A percentile compares a stretch with the other conserved stretches of the same genome.
Evolutionary conservation across 2,797 vertebrate genomes (phyloP).

Genomic region (Sparidentex hasta): DNA sequence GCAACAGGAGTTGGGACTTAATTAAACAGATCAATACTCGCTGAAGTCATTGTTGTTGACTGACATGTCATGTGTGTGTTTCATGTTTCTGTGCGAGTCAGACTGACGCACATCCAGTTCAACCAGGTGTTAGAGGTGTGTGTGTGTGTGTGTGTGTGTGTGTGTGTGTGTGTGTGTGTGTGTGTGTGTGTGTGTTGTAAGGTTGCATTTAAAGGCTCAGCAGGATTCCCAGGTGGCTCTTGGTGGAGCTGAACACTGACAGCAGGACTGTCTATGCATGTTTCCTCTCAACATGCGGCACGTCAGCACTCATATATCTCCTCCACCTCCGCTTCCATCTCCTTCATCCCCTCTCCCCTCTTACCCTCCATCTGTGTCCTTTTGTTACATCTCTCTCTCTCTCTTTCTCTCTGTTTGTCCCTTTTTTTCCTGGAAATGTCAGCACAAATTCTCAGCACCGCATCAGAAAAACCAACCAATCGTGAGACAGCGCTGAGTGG

Average conservation of each 20-base stretch:
- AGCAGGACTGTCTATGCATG: slow-evolving; percentile 45
- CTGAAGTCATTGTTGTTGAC: slow-evolving; percentile 9
- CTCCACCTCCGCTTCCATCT: slow-evolving; percentile 2
- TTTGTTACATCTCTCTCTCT: slow-evolving; percentile 28
- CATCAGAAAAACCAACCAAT: slow-evolving; percentile 19
- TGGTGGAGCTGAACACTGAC: slow-evolving; percentile 35
- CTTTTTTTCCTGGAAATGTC: slow-evolving; percentile 20
- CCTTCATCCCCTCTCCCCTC: neutral
- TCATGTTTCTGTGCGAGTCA: slow-evolving; percentile 30
- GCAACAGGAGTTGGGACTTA: slow-evolving; percentile 79
- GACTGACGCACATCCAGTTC: neutral
- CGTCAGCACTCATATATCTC: slow-evolving; percentile 49
- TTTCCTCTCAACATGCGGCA: slow-evolving; percentile 52
- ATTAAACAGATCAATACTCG: slow-evolving; percentile 78
- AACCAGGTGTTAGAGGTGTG: neutral
- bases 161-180: no score
- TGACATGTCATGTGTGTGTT: slow-evolving; percentile 22
- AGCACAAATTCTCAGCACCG: neutral
- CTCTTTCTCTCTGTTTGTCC: slow-evolving; percentile 7
- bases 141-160: neutral
- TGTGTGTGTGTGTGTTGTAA: neutral
- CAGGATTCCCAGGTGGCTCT: slow-evolving; percentile 54
- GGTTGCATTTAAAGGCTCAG: slow-evolving; percentile 38
- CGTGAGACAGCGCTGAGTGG: slow-evolving; percentile 8
- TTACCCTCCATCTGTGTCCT: neutral